Percentiles rank a stretch among this genome's conserved stretches.
Conservation (phyloP, 2,888 invertebrate genomes). For the Cryptosula pallasiana region DNA sequence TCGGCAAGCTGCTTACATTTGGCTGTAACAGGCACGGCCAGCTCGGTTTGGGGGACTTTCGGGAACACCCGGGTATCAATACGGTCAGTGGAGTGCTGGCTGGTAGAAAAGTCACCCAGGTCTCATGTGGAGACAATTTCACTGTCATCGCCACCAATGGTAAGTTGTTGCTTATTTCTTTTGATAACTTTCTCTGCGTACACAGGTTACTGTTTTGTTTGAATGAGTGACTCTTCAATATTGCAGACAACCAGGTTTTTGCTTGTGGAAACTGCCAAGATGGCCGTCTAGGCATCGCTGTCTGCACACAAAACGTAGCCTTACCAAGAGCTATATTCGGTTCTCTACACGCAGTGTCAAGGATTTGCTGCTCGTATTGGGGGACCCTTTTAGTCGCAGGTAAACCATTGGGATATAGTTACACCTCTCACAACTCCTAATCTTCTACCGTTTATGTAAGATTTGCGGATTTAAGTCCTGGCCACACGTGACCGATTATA, state of each 20-base stretch:
- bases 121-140: conserved; percentile 50
- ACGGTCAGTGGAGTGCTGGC: conserved; percentile 40
- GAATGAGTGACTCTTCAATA: too few relatives aligned
- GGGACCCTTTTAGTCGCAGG: conserved; percentile 50
- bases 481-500: too few relatives aligned
- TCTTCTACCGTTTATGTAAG: too few relatives aligned
- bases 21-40: conserved; percentile 51
- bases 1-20: conserved; percentile 47
- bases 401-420: too few relatives aligned
- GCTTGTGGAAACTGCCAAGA: conserved; percentile 41
- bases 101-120: conserved; percentile 43
- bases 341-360: conserved; percentile 45
- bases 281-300: conserved; percentile 21
- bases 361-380: conserved; percentile 44
- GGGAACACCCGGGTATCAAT: conserved; percentile 34
- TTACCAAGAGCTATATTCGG: conserved; percentile 49
- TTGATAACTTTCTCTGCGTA: not conserved
- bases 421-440: too few relatives aligned
- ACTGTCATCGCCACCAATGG: conserved; percentile 51
- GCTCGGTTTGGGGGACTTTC: conserved; percentile 49
- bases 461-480: too few relatives aligned
- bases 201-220: too few relatives aligned
- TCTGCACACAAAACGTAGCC: conserved; percentile 31
- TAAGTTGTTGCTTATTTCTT: conserved; percentile 28
- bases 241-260: conserved; percentile 47